phyloP scores from a whole-genome alignment of 2,797 vertebrate genomes.

The Eutrigla gurnardus region DNA sequence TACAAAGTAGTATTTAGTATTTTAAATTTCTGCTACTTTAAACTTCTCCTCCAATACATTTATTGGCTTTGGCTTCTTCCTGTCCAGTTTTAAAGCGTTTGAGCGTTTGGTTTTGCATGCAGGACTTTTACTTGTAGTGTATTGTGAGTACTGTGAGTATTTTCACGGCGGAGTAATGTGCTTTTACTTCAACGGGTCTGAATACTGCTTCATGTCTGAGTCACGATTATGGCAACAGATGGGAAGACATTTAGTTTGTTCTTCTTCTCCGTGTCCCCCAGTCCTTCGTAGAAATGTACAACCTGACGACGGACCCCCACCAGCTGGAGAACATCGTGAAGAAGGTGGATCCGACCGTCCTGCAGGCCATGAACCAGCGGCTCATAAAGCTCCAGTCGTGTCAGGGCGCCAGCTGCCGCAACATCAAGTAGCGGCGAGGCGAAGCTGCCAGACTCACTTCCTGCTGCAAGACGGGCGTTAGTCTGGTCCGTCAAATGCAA shows the following conservation, averaged over 20 bases:
- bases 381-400: slow-evolving; percentile 88
- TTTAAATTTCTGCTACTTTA: not conserved
- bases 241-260: not conserved
- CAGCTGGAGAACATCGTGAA: slow-evolving; percentile 88
- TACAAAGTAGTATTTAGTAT: too few species aligned
- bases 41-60: not conserved
- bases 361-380: slow-evolving; percentile 86
- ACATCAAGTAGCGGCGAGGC: slow-evolving; percentile 32
- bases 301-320: slow-evolving; percentile 82
- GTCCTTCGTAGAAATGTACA: slow-evolving; percentile 86
- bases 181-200: too few species aligned
- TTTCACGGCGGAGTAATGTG: too few species aligned
- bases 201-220: too few species aligned
- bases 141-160: too few species aligned
- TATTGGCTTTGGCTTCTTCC: not conserved
- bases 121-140: too few species aligned
- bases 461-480: not conserved
- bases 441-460: not conserved
- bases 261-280: slow-evolving; percentile 32
- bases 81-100: not conserved
- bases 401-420: slow-evolving; percentile 73
- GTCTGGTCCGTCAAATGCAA: not conserved
- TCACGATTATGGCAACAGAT: too few species aligned
- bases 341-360: slow-evolving; percentile 82
- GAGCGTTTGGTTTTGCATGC: too few species aligned